Evolutionary conservation across 2,888 invertebrate species (phyloP).

Genomic region (Campoletis raptor): DNA sequence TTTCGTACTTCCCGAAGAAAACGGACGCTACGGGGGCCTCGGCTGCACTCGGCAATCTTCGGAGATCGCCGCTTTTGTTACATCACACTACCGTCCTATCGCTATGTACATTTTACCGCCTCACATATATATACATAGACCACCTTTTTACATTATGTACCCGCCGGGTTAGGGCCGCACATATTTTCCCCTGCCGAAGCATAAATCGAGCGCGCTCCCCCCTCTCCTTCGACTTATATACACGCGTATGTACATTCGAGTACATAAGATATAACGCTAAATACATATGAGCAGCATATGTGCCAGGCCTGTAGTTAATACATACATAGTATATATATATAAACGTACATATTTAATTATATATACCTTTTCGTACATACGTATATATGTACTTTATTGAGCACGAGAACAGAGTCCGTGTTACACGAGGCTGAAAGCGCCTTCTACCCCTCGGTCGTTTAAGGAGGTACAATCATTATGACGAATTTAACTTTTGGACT

Average conservation of each 20-base stretch:
- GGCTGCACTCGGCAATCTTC: slow-evolving; percentile 78
- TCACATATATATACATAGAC: slow-evolving; percentile 11
- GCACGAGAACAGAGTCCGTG: slow-evolving; percentile 50
- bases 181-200: slow-evolving; percentile 64
- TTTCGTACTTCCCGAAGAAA: slow-evolving; percentile 62
- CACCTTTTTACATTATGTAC: slow-evolving; percentile 48
- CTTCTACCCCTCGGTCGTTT: slow-evolving; percentile 19
- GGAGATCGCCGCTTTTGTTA: slow-evolving; percentile 81
- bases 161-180: slow-evolving; percentile 62
- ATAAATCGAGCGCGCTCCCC: slow-evolving; percentile 65
- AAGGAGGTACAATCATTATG: background rate
- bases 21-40: slow-evolving; percentile 67
- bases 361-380: slow-evolving; percentile 17
- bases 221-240: slow-evolving; percentile 26
- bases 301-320: background rate
- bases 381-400: slow-evolving; percentile 21
- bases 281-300: background rate
- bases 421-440: slow-evolving; percentile 64
- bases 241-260: slow-evolving; percentile 16
- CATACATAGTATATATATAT: slow-evolving; percentile 7
- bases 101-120: slow-evolving; percentile 52
- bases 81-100: slow-evolving; percentile 80
- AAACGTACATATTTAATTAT: slow-evolving; percentile 10
- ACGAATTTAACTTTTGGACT: no score
- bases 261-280: slow-evolving; percentile 6